phyloP scores from a whole-genome alignment of 2,888 invertebrate genomes.

The Ochropleura plecta region DNA sequence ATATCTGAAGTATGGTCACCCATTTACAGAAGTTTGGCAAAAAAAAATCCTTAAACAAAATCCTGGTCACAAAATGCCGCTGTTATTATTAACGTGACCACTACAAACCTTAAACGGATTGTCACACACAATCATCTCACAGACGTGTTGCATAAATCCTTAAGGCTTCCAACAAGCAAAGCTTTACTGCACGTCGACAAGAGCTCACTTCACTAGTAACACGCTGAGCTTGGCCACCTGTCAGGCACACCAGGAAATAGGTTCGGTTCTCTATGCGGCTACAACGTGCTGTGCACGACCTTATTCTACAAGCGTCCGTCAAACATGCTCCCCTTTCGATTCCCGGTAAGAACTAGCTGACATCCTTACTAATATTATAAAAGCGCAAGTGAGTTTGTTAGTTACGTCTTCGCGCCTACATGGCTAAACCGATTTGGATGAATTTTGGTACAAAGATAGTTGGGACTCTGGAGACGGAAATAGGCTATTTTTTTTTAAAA shows the following conservation, averaged over 20 bases:
- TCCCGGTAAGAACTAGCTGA: background rate
- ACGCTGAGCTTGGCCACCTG: constrained; percentile 17
- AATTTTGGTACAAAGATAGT: too few relatives aligned
- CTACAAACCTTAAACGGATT: background rate
- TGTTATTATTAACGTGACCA: background rate
- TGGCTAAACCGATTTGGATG: too few relatives aligned
- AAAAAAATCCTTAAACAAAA: too few relatives aligned
- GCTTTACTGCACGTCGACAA: background rate
- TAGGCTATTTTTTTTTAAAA: too few relatives aligned
- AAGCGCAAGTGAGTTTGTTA: background rate
- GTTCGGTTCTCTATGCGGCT: background rate
- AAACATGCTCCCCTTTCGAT: background rate
- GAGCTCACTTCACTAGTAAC: constrained; percentile 12
- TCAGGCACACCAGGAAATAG: constrained; percentile 13
- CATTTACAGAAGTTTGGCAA: background rate
- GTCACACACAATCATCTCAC: background rate
- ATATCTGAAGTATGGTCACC: background rate
- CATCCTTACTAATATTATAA: background rate
- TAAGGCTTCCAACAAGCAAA: constrained; percentile 2
- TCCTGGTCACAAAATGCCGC: background rate
- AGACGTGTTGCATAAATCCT: background rate
- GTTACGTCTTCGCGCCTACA: too few relatives aligned
- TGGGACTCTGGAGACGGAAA: too few relatives aligned
- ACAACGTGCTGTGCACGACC: background rate
- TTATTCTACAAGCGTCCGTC: background rate